Evolutionary conservation across 2,113 vertebrate genomes (phyloP).

Genomic region (Lota lota): DNA sequence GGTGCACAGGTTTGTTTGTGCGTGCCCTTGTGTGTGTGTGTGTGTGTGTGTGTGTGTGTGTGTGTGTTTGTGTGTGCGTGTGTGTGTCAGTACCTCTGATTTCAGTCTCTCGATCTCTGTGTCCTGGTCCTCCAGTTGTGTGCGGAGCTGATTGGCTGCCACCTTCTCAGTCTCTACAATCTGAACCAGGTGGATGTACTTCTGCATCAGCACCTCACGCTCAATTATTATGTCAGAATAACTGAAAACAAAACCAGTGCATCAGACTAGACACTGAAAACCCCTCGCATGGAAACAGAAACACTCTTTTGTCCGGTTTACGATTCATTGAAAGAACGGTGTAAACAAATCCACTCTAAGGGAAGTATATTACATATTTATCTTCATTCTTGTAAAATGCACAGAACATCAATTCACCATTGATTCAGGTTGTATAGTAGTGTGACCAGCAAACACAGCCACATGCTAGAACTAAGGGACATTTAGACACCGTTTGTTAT

Average conservation of each 20-base stretch:
- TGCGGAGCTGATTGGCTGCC: slow-evolving; percentile 92
- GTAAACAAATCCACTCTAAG: too few species aligned
- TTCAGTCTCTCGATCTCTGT: slow-evolving; percentile 96
- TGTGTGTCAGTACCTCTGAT: slow-evolving; percentile 79
- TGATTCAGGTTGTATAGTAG: too few species aligned
- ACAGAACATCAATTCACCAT: too few species aligned
- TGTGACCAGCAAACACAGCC: too few species aligned
- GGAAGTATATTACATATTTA: too few species aligned
- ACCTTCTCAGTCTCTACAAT: slow-evolving; percentile 98
- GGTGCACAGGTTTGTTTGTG: not conserved
- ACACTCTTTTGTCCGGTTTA: too few species aligned
- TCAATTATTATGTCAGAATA: slow-evolving; percentile 94
- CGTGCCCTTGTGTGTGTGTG: not conserved
- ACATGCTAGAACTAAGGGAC: too few species aligned
- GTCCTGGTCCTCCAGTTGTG: slow-evolving; percentile 97
- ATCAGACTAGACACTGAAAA: not conserved
- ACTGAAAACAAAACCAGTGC: slow-evolving; percentile 61
- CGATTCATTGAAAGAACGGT: too few species aligned
- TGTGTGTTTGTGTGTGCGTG: not conserved
- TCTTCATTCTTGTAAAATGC: too few species aligned
- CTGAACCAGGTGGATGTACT: slow-evolving; percentile 96
- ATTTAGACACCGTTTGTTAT: too few species aligned
- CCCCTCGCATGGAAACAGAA: too few species aligned
- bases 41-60: not conserved
- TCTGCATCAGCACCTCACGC: slow-evolving; percentile 94